These are phyloP conservation scores for Propithecus deckenii DNA, from an alignment of 2,797 vertebrate species.

Conservation along the genomic window DNA sequence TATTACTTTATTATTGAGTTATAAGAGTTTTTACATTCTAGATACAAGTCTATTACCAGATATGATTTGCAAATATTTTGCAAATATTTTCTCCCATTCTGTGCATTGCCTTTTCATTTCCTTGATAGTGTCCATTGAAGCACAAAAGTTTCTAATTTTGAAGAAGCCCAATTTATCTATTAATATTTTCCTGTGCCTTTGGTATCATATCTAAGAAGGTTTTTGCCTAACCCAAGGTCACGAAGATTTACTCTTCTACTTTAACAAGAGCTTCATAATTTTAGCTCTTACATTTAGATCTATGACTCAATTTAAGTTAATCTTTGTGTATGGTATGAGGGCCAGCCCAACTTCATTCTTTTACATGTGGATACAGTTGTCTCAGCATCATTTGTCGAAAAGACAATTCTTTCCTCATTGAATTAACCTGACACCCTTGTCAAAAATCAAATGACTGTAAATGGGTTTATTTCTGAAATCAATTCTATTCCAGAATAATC, in stretches of 20 bases:
- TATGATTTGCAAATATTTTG: not conserved
- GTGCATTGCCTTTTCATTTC: not conserved
- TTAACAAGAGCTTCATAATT: not conserved
- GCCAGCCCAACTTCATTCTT: not conserved
- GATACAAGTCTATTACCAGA: not conserved
- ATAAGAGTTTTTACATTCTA: not conserved
- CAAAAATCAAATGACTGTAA: not conserved
- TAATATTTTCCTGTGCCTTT: not conserved
- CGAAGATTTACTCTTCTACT: not conserved
- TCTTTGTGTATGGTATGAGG: not conserved
- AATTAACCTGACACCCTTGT: not conserved
- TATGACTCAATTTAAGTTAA: not conserved
- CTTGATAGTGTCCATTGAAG: not conserved
- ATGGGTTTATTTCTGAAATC: not conserved
- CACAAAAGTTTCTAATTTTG: not conserved
- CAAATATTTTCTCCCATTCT: not conserved
- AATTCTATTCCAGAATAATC: not conserved
- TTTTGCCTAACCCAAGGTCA: not conserved
- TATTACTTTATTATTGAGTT: not conserved
- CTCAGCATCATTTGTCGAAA: not conserved
- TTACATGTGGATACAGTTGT: not conserved
- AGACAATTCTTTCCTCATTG: not conserved
- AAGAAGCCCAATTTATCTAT: not conserved
- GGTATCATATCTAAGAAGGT: not conserved
- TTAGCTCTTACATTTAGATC: not conserved